phyloP scores from a whole-genome alignment of 2,113 vertebrate species.

The Podarcis cretensis region DNA sequence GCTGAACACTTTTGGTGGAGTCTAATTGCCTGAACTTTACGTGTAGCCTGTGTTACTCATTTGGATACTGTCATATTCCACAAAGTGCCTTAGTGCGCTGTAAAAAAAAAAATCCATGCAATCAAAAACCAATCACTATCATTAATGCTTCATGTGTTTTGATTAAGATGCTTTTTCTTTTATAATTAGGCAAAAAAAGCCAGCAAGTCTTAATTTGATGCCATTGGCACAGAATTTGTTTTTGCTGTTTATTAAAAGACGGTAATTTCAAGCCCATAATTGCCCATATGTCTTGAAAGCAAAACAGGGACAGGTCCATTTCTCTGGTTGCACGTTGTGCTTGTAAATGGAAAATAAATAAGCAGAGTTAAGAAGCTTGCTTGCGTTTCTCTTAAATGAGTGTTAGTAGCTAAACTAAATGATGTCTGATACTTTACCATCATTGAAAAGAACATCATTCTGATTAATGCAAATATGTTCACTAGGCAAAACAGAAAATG shows the following conservation, averaged over 20 bases:
- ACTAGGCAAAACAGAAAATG: not conserved
- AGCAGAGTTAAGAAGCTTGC: not conserved
- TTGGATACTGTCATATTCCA: conserved; percentile 39
- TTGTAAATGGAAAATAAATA: conserved; percentile 18
- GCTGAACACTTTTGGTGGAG: conserved; percentile 43
- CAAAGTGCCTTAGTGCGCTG: conserved; percentile 41
- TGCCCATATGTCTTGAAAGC: conserved; percentile 23
- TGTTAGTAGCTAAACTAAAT: not conserved
- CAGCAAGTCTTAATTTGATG: conserved; percentile 7
- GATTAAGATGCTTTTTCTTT: conserved; percentile 50
- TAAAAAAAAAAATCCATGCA: conserved; percentile 44
- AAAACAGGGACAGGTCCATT: conserved; percentile 31
- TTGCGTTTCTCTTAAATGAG: not conserved
- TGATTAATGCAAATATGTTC: not conserved
- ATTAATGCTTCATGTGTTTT: conserved; percentile 57
- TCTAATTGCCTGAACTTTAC: conserved; percentile 52
- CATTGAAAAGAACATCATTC: not conserved
- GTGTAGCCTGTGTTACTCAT: conserved; percentile 52
- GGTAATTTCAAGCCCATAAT: conserved; percentile 53
- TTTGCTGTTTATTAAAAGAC: conserved; percentile 46
- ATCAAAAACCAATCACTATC: conserved; percentile 55
- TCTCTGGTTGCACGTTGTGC: conserved; percentile 8
- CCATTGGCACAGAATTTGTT: conserved; percentile 41
- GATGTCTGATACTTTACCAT: not conserved
- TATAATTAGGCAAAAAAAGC: conserved; percentile 61